A percentile compares a stretch with the other conserved stretches of the same genome.
Conservation (phyloP, 2,888 invertebrate genomes). For the Nebria brevicollis region DNA sequence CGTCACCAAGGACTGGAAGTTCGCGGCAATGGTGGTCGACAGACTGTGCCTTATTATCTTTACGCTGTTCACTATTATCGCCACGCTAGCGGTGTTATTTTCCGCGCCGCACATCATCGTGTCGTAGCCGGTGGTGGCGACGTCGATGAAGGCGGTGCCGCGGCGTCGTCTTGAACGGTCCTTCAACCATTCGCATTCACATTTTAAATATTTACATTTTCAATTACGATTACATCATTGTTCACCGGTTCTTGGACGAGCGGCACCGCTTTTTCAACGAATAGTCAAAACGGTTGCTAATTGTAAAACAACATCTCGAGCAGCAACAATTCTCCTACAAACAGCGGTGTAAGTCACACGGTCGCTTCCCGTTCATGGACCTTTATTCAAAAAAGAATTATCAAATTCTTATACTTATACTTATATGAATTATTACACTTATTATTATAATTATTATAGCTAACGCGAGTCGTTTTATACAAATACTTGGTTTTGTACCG, state of each 20-base stretch:
- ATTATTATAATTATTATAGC: constrained; percentile 47
- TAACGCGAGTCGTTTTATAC: constrained; percentile 57
- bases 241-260: constrained; percentile 36
- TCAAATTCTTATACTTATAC: not conserved
- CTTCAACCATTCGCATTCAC: constrained; percentile 42
- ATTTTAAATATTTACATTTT: constrained; percentile 27
- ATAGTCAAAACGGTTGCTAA: not conserved
- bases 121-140: constrained; percentile 76
- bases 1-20: constrained; percentile 98
- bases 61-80: constrained; percentile 97
- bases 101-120: constrained; percentile 97
- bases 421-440: constrained; percentile 6
- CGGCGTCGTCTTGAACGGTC: constrained; percentile 34
- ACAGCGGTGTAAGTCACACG: not conserved
- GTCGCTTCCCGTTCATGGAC: constrained; percentile 30
- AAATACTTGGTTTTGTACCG: constrained; percentile 59
- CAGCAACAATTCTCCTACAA: not conserved
- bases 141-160: constrained; percentile 16
- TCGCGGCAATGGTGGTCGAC: constrained; percentile 99
- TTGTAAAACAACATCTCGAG: not conserved
- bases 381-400: constrained; percentile 41
- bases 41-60: constrained; percentile 99
- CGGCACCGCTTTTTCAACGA: constrained; percentile 18
- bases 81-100: constrained; percentile 95
- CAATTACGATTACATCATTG: constrained; percentile 36